Conservation (phyloP, 1,140 invertebrate species). For the Drosophila mauritiana region DNA sequence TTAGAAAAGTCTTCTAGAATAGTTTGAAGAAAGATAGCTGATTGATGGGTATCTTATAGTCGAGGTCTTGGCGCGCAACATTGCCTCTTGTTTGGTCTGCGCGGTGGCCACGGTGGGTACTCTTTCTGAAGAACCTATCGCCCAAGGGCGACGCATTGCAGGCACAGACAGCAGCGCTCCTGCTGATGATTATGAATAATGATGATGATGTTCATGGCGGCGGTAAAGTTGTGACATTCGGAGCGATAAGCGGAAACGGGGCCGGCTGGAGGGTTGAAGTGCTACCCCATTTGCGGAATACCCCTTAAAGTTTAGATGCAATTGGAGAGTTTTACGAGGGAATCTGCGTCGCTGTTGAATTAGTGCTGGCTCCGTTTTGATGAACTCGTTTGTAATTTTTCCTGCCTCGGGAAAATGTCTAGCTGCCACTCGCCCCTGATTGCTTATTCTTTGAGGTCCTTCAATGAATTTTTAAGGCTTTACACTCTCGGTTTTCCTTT, state of each 20-base stretch:
- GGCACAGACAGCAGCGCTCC: conserved; percentile 37
- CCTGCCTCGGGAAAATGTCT: conserved; percentile 13
- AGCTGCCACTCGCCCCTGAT: conserved; percentile 22
- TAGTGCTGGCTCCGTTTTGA: conserved; percentile 20
- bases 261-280: conserved; percentile 14
- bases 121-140: conserved; percentile 33
- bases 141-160: conserved; percentile 55
- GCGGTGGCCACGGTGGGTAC: conserved; percentile 8
- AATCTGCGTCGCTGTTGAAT: conserved; percentile 7
- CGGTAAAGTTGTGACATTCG: conserved; percentile 56
- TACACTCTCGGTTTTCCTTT: conserved; percentile 51
- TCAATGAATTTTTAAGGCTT: conserved; percentile 74
- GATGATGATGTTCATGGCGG: conserved; percentile 55
- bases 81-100: conserved; percentile 2
- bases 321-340: conserved; percentile 2
- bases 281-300: conserved; percentile 15
- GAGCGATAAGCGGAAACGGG: conserved; percentile 40
- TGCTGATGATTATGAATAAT: conserved; percentile 46
- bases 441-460: conserved; percentile 66
- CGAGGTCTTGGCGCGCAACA: background rate
- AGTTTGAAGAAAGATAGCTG: too few species aligned
- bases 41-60: background rate
- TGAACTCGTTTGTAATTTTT: conserved; percentile 10
- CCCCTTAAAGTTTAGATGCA: conserved; percentile 12
- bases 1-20: too few species aligned